Conservation (phyloP, 2,888 invertebrate species). For the Eupithecia insigniata region DNA sequence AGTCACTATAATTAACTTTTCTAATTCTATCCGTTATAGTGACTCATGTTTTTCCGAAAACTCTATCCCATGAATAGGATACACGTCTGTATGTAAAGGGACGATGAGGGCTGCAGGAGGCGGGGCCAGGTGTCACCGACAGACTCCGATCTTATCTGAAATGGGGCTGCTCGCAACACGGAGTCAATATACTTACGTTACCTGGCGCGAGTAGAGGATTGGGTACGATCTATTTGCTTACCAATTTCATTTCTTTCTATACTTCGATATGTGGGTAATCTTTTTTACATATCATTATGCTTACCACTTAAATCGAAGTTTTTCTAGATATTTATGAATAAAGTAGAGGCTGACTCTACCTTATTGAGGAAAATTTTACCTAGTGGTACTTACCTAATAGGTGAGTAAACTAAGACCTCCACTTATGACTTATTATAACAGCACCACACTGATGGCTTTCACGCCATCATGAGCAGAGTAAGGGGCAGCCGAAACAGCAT, state of each 20-base stretch:
- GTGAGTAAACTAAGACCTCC: too few relatives aligned
- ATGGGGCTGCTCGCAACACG: constrained; percentile 54
- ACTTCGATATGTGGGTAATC: background rate
- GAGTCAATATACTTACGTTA: constrained; percentile 20
- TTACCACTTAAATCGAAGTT: background rate
- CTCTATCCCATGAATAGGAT: constrained; percentile 21
- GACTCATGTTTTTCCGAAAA: constrained; percentile 11
- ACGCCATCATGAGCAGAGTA: too few relatives aligned
- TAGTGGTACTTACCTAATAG: background rate
- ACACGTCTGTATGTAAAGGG: constrained; percentile 48
- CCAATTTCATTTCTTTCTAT: background rate
- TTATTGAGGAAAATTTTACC: background rate
- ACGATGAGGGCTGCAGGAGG: constrained; percentile 66
- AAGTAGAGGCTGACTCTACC: background rate
- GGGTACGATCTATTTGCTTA: background rate
- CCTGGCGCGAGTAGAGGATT: constrained; percentile 23
- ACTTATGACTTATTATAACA: too few relatives aligned
- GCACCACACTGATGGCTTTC: too few relatives aligned
- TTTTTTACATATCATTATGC: too few relatives aligned
- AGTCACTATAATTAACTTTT: background rate
- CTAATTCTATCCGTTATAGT: background rate
- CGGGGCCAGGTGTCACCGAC: constrained; percentile 80
- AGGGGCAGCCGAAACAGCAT: too few relatives aligned
- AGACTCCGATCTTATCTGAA: constrained; percentile 75
- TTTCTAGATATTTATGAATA: background rate